These are phyloP conservation scores for Pogoniulus pusillus DNA, from an alignment of 2,797 vertebrate species.

Conservation along the genomic window DNA sequence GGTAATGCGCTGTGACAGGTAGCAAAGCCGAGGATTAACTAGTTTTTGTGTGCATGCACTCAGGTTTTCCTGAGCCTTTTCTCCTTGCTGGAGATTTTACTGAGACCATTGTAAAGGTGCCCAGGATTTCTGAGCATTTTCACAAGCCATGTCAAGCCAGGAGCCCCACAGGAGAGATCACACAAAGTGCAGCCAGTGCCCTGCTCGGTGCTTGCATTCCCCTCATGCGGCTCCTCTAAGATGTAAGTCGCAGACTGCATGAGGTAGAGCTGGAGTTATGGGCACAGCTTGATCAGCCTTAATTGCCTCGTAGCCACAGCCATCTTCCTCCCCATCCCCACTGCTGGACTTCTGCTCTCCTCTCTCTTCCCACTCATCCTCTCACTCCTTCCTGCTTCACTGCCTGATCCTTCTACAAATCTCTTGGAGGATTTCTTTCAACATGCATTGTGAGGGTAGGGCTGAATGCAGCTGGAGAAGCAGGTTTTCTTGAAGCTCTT, in stretches of 20 bases:
- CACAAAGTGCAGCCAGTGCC: background rate
- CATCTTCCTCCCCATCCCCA: background rate
- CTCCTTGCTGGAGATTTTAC: background rate
- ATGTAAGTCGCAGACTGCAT: background rate
- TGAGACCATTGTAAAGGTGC: background rate
- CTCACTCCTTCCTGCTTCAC: background rate
- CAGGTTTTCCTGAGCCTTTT: background rate
- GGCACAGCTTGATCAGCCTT: background rate
- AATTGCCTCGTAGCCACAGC: background rate
- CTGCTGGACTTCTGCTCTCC: background rate
- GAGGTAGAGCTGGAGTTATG: background rate
- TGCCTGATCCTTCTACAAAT: background rate
- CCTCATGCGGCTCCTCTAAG: background rate
- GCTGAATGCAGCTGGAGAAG: background rate
- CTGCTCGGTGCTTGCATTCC: background rate
- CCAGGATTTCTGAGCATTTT: background rate
- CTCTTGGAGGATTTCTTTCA: background rate
- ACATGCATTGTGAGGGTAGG: background rate
- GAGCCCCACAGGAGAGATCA: background rate
- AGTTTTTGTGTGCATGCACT: slow-evolving; percentile 12
- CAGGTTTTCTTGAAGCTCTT: background rate
- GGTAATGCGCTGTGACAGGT: background rate
- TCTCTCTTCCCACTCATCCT: background rate
- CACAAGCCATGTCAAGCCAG: background rate
- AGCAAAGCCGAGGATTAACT: slow-evolving; percentile 48